Base-by-base conservation (phyloP, 2,888 invertebrate species). In the Lasius fuliginosus region DNA sequence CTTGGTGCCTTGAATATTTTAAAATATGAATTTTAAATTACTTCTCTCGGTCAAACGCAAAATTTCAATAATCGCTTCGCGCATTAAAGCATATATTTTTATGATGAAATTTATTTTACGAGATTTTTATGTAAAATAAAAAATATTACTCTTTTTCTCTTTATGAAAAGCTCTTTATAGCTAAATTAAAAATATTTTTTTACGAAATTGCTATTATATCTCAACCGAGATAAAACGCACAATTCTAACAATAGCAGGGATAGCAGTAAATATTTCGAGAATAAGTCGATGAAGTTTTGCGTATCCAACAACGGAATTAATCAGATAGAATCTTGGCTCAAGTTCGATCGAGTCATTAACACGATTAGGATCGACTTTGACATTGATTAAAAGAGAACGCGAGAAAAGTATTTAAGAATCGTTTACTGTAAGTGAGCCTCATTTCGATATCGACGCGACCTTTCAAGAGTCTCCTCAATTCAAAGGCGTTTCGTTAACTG, bases 341-440 rank as follows among this genome's bases (percentile, higher is more conserved):
- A 82, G 42, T 65, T 79, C n/a, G 74, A 56, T 58, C 23, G 46
- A 65, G 36, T 58, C 18, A 49, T 69, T 62, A 81, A 81, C 46
- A 49, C 30, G 40, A 73, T 40, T 58, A 71, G 15, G 15, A 36
- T 68, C 33, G 40, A 58, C 30, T 79, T 62, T 71, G 56, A 53
- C 23, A 58, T 42, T 46, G 71, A 83, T 82, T 82, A 65, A 71
- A 83, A 36, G 11, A 62, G 40, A 30, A 82, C 49, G 56, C 42
- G 85, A 42, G 77, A 68, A 77, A 77, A 68, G 73, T 82, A 40
- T 82, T 83, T 81, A 85, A 83, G 76, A 65, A 82, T 82, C 75
- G 30, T 42, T 62, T 56, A 67, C 36, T 65, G 42, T 67, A 67
- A 75, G 56, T 36, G 82, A 75, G 5, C n/a, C 46, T 27, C 33